Percentiles rank a stretch among this genome's conserved stretches.
Evolutionary conservation across 2,113 vertebrate species (phyloP).

Genomic region (Tricholaema leucomelas): DNA sequence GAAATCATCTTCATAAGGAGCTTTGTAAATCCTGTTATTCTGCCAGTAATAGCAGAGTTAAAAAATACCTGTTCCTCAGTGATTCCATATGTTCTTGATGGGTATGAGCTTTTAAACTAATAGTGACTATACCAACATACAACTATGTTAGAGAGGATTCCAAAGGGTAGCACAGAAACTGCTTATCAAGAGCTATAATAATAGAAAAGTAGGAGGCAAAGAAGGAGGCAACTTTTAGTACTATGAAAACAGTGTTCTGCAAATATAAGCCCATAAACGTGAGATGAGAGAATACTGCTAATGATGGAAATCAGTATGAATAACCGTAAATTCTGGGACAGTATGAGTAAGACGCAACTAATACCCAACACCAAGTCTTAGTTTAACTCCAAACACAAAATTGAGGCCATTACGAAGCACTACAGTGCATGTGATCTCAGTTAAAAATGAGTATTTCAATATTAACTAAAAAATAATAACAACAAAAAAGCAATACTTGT

Average conservation of each 20-base stretch:
- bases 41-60: background rate
- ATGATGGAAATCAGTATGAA: background rate
- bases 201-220: background rate
- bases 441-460: background rate
- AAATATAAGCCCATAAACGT: background rate
- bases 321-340: background rate
- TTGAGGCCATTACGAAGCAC: background rate
- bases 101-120: background rate
- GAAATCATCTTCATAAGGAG: no score
- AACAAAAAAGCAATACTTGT: background rate
- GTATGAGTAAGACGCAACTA: background rate
- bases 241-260: background rate
- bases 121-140: background rate
- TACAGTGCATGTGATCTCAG: background rate
- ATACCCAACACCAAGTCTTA: background rate
- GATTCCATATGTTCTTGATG: accelerated
- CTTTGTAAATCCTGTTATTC: background rate
- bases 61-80: background rate
- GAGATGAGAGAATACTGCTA: background rate
- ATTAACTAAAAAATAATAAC: no score
- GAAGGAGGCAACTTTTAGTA: background rate
- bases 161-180: background rate
- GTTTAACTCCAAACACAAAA: background rate
- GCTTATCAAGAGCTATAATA: background rate
- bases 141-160: background rate